Evolutionary conservation across 2,888 invertebrate species (phyloP).

Genomic region (Brenthis hecate): DNA sequence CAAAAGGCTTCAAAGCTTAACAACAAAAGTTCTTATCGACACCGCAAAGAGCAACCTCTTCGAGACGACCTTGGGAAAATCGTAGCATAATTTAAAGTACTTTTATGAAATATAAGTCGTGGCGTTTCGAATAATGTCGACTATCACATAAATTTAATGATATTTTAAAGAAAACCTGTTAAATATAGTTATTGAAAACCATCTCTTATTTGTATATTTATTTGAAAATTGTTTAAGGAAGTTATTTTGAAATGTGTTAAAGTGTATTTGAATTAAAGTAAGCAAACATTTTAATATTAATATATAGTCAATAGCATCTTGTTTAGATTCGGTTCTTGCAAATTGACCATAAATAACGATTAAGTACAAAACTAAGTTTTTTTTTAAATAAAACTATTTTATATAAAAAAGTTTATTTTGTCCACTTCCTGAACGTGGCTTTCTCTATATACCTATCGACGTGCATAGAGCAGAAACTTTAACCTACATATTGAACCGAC

Average conservation of each 20-base stretch:
- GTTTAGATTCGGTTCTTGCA: not conserved
- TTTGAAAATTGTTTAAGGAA: too few relatives aligned
- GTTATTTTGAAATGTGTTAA: too few relatives aligned
- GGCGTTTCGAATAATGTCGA: not conserved
- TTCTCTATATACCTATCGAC: too few relatives aligned
- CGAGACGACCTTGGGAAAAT: conserved; percentile 5
- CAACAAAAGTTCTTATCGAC: conserved; percentile 14
- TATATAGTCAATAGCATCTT: not conserved
- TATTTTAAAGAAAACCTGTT: not conserved
- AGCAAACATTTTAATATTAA: too few relatives aligned
- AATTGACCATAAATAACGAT: too few relatives aligned
- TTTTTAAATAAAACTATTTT: too few relatives aligned
- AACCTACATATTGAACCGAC: too few relatives aligned
- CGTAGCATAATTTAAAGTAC: conserved; percentile 14
- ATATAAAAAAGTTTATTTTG: too few relatives aligned
- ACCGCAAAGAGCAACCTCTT: not conserved
- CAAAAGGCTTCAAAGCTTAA: not conserved
- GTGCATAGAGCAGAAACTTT: too few relatives aligned
- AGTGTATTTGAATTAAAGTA: too few relatives aligned
- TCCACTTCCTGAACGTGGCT: too few relatives aligned
- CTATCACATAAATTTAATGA: not conserved
- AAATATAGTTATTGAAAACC: not conserved
- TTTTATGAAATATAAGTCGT: conserved; percentile 8
- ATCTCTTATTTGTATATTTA: not conserved
- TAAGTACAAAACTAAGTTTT: too few relatives aligned